Conservation (phyloP, 1,140 invertebrate species). For the Anthonomus grandis region DNA sequence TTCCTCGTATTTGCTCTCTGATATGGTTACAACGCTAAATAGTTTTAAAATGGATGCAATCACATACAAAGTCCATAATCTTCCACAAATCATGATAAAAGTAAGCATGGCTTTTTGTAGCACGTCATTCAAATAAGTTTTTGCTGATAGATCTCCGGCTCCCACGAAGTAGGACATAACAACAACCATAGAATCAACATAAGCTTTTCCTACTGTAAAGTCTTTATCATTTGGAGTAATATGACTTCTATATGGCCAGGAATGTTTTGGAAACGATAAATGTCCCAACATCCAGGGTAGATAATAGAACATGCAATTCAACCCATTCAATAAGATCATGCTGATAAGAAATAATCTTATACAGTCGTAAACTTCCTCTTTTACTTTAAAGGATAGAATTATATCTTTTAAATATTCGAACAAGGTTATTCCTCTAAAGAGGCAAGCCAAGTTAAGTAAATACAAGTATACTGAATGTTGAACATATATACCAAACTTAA, state of each 20-base stretch:
- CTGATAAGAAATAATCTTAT: conserved; percentile 2
- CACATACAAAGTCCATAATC: conserved; percentile 24
- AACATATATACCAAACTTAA: conserved; percentile 10
- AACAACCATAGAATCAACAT: conserved; percentile 15
- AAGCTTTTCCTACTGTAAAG: not conserved
- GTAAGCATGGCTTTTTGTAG: conserved; percentile 12
- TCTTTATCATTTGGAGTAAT: not conserved
- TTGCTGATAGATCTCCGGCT: not conserved
- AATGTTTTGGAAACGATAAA: not conserved
- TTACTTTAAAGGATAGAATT: conserved; percentile 6
- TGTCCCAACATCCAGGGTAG: conserved; percentile 6
- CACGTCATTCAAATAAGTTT: not conserved
- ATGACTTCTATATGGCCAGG: conserved; percentile 10
- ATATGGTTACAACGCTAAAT: conserved; percentile 23
- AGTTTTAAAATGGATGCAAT: conserved; percentile 19
- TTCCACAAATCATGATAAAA: conserved; percentile 12
- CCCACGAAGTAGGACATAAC: conserved; percentile 22
- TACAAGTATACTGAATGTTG: conserved; percentile 1
- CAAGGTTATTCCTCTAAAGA: conserved; percentile 7
- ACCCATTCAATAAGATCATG: conserved; percentile 9
- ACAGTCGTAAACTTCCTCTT: conserved; percentile 7
- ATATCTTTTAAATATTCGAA: conserved; percentile 11
- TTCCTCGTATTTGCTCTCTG: conserved; percentile 28
- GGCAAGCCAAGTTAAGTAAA: conserved; percentile 8
- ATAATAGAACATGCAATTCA: conserved; percentile 14